Evolutionary conservation across 2,113 vertebrate species (phyloP).

Genomic region (Miniopterus natalensis): DNA sequence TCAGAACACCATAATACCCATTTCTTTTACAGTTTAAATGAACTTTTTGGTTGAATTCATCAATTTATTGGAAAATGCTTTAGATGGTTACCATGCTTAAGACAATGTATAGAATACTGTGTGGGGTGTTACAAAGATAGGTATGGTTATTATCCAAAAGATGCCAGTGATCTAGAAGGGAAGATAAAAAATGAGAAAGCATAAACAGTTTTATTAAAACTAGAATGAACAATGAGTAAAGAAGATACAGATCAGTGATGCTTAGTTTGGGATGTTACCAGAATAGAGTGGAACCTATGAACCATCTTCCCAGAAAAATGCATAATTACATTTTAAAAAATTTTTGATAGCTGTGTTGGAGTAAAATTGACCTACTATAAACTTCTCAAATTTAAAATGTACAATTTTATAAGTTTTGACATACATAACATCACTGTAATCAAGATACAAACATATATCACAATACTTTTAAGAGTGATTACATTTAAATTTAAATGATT

Average conservation of each 20-base stretch:
- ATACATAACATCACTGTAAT: neutral
- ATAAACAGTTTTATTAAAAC: slow-evolving; percentile 16
- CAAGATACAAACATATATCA: neutral
- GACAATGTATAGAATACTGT: neutral
- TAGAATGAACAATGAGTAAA: neutral
- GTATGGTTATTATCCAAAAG: neutral
- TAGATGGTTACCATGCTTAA: neutral
- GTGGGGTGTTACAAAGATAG: neutral
- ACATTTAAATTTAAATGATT: slow-evolving; percentile 20
- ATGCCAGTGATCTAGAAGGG: neutral
- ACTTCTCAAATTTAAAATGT: neutral
- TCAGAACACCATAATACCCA: slow-evolving; percentile 30
- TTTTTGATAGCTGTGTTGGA: neutral
- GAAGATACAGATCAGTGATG: neutral
- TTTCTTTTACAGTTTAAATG: slow-evolving; percentile 67
- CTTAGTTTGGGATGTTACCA: neutral
- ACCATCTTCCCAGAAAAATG: neutral
- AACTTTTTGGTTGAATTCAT: slow-evolving; percentile 61
- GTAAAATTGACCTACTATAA: slow-evolving; percentile 15
- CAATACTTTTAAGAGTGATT: neutral
- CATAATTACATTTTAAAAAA: neutral
- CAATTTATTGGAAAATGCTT: slow-evolving; percentile 54
- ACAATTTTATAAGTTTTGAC: neutral
- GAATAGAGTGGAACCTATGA: slow-evolving; percentile 1
- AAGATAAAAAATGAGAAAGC: neutral